A percentile compares a stretch with the other conserved stretches of the same genome.
These are phyloP conservation scores for Pardalotus punctatus DNA, from an alignment of 2,113 vertebrate genomes.

Conservation along the genomic window DNA sequence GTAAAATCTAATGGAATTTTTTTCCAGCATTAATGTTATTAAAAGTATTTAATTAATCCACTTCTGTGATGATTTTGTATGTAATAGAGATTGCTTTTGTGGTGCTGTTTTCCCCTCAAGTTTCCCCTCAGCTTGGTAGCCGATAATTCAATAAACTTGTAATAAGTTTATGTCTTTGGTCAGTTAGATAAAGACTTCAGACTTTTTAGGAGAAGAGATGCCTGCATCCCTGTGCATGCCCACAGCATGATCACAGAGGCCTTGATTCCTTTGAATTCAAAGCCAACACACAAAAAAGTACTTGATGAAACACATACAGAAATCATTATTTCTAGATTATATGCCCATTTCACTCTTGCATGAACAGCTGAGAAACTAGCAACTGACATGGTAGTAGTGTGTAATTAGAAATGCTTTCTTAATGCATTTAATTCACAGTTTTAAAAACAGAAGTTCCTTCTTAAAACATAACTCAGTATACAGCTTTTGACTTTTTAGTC, in stretches of 20 bases:
- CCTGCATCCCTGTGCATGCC: neutral
- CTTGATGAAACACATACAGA: neutral
- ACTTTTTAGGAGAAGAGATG: neutral
- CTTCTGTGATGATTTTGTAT: neutral
- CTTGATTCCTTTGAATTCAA: neutral
- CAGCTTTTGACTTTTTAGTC: neutral
- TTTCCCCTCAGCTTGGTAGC: neutral
- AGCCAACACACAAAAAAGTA: neutral
- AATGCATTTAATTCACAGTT: neutral
- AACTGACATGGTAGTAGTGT: neutral
- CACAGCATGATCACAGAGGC: neutral
- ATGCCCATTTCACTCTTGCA: neutral
- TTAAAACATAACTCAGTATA: neutral
- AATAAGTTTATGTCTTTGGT: neutral
- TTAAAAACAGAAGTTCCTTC: neutral
- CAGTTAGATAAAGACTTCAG: neutral
- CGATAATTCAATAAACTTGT: neutral
- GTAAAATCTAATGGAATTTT: neutral
- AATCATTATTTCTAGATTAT: neutral
- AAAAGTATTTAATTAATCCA: neutral
- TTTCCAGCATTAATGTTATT: neutral
- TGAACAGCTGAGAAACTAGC: neutral
- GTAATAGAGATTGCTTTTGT: neutral
- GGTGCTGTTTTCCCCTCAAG: neutral
- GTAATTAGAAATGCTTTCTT: neutral